phyloP scores from a whole-genome alignment of 2,113 vertebrate species.

The Microcebus lehilahytsara region DNA sequence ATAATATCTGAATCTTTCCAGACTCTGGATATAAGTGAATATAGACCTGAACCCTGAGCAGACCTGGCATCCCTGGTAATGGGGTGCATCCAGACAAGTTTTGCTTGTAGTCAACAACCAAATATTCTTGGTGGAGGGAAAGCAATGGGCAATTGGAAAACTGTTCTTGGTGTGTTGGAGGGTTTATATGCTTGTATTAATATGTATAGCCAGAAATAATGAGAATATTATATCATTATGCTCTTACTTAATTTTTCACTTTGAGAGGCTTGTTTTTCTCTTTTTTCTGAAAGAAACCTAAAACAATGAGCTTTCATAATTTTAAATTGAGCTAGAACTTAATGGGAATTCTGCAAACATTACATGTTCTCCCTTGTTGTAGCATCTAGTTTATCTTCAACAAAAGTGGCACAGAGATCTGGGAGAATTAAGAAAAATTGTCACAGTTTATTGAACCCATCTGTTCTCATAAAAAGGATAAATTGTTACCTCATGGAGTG shows the following conservation, averaged over 20 bases:
- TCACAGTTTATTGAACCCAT: conserved; percentile 35
- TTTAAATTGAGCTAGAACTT: conserved; percentile 6
- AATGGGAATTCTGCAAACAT: conserved; percentile 5
- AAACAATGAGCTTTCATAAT: background rate
- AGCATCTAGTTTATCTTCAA: background rate
- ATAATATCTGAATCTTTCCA: background rate
- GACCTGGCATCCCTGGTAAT: background rate
- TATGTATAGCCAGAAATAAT: background rate
- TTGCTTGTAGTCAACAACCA: background rate
- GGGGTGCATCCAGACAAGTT: background rate
- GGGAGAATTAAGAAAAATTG: conserved; percentile 15
- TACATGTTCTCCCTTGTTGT: background rate
- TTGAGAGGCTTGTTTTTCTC: background rate
- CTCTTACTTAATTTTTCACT: background rate
- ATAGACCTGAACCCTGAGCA: background rate
- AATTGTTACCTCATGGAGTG: conserved; percentile 33
- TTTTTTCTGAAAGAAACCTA: background rate
- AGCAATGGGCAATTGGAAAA: background rate
- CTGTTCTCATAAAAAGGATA: conserved; percentile 29
- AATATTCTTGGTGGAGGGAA: background rate
- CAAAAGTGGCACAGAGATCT: background rate
- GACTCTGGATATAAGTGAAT: background rate
- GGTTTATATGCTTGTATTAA: background rate
- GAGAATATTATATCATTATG: background rate
- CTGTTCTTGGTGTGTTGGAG: background rate